Evolutionary conservation across 1,140 invertebrate species (phyloP).

Genomic region (Scaptodrosophila lebanonensis): DNA sequence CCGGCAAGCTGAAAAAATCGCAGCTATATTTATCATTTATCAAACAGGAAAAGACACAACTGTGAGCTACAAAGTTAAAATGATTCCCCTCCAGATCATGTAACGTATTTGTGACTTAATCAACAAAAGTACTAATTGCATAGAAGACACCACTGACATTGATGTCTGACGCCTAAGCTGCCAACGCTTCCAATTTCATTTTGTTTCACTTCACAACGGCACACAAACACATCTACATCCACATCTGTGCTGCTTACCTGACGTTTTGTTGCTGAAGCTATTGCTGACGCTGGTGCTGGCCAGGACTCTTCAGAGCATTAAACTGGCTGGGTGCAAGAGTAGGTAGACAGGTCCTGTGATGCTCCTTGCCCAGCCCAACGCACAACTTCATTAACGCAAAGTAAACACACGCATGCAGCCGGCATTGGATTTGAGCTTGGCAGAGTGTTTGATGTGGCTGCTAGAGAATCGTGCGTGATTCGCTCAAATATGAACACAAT

Average conservation of each 20-base stretch:
- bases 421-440: constrained; percentile 31
- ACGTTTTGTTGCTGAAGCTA: too few relatives aligned
- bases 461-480: background rate
- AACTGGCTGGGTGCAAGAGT: constrained; percentile 51
- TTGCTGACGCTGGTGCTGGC: constrained; percentile 21
- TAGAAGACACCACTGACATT: constrained; percentile 63
- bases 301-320: too few relatives aligned
- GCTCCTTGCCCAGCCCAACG: constrained; percentile 7
- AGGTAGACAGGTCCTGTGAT: constrained; percentile 5
- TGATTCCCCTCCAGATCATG: background rate
- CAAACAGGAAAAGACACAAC: too few relatives aligned
- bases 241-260: constrained; percentile 48
- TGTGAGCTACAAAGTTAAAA: too few relatives aligned
- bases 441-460: constrained; percentile 69
- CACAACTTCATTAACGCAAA: constrained; percentile 74
- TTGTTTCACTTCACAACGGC: constrained; percentile 57
- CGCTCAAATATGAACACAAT: too few relatives aligned
- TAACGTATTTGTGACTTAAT: constrained; percentile 52
- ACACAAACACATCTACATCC: constrained; percentile 35
- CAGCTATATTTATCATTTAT: too few relatives aligned
- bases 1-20: too few relatives aligned
- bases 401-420: constrained; percentile 73
- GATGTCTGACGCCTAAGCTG: constrained; percentile 47
- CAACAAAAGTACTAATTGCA: constrained; percentile 74
- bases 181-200: constrained; percentile 56